A percentile compares a stretch with the other conserved stretches of the same genome.
These are phyloP conservation scores for Agapostemon virescens DNA, from an alignment of 2,888 invertebrate genomes.

Conservation along the genomic window DNA sequence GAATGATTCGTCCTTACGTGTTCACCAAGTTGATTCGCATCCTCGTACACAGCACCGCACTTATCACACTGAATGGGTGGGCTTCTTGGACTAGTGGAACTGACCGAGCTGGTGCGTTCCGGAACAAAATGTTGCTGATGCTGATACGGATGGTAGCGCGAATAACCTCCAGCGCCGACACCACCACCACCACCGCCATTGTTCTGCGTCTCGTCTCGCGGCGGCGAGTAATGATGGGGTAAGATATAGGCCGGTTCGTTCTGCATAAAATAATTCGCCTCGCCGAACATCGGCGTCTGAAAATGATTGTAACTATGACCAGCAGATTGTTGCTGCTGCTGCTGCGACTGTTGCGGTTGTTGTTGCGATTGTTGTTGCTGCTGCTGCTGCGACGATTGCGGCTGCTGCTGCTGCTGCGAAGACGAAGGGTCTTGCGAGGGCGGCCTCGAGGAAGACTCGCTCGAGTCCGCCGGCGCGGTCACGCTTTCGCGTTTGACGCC, in stretches of 20 bases:
- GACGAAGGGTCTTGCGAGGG: constrained; percentile 81
- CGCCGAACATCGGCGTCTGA: constrained; percentile 71
- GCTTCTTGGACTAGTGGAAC: constrained; percentile 86
- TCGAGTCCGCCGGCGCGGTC: constrained; percentile 88
- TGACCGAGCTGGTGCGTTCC: constrained; percentile 77
- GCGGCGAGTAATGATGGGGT: constrained; percentile 81
- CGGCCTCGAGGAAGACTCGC: constrained; percentile 83
- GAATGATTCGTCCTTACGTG: constrained; percentile 87
- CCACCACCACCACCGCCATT: constrained; percentile 78
- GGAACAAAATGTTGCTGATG: constrained; percentile 81
- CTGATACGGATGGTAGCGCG: constrained; percentile 79
- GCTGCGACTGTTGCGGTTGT: constrained; percentile 63
- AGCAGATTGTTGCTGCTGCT: constrained; percentile 62
- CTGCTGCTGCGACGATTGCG: constrained; percentile 54
- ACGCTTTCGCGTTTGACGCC: constrained; percentile 80
- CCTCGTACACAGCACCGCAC: constrained; percentile 90
- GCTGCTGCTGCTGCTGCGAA: constrained; percentile 76
- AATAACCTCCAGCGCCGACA: constrained; percentile 61
- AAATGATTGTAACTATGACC: constrained; percentile 68
- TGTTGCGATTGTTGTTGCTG: constrained; percentile 76
- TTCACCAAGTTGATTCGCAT: constrained; percentile 87
- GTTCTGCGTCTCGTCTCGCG: constrained; percentile 82
- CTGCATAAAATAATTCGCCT: constrained; percentile 74
- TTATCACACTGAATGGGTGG: constrained; percentile 89
- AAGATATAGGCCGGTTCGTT: constrained; percentile 75